A percentile compares a stretch with the other conserved stretches of the same genome.
phyloP scores from a whole-genome alignment of 2,797 vertebrate genomes.

The Argya squamiceps region DNA sequence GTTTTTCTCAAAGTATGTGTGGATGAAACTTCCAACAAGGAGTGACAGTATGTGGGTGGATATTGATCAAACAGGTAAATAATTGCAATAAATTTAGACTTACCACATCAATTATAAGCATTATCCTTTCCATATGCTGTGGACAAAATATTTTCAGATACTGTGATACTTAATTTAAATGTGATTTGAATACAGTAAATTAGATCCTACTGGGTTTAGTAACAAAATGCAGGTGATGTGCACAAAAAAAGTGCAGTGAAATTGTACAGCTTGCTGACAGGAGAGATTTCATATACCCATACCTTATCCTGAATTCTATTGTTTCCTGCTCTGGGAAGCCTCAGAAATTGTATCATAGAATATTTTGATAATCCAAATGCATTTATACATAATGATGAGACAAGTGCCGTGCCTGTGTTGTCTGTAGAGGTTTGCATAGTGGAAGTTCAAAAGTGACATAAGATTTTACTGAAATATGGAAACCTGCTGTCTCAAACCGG shows the following conservation, averaged over 20 bases:
- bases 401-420: neutral
- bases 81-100: neutral
- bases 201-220: neutral
- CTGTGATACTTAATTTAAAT: neutral
- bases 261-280: neutral
- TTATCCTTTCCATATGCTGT: neutral
- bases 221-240: neutral
- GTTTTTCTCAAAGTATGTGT: neutral
- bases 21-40: neutral
- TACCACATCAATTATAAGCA: neutral
- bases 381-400: neutral
- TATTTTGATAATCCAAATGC: neutral
- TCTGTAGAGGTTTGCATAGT: neutral
- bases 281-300: neutral
- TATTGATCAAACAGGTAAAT: constrained; percentile 21
- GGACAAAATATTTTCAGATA: neutral
- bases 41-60: neutral
- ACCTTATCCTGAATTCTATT: neutral
- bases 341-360: neutral
- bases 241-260: neutral
- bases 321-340: neutral
- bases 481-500: neutral
- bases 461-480: neutral
- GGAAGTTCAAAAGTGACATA: neutral
- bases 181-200: neutral